Evolutionary conservation across 1,140 invertebrate species (phyloP), one percentile per base, ranked within the genome.

Genomic region (Drosophila ironensis): DNA sequence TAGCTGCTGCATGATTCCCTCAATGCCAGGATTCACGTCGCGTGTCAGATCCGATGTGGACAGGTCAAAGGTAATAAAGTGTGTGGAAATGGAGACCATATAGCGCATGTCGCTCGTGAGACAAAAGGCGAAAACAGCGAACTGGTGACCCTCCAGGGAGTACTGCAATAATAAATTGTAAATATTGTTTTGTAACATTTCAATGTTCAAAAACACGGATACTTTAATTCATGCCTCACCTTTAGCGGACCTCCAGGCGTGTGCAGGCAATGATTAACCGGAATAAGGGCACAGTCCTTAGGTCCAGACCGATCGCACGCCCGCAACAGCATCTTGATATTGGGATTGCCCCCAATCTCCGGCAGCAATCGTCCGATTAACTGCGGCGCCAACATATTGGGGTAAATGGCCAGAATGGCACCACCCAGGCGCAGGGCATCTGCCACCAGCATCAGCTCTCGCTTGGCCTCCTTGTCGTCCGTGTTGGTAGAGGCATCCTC

Each of bases 211-310:
- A n/a, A n/a, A n/a, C n/a, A n/a, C n/a, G n/a, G n/a, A n/a, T n/a
- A n/a, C n/a, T n/a, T n/a, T 2, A 33, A 12, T 0, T 4, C 1
- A 7, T 12, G 0, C 2, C 25, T 2, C 89, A 96, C 95, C 92
- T 99, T 99, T 0, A 99, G 91, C 0, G 98, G 98, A 24, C 98
- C 98, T 42, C 98, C 98, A 11, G 98, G 98, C 0, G 98, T 99
- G 86, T 99, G 98, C 44, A 99, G 91, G 87, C 97, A 99, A 90
- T 99, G 98, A 90, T 98, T 98, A 0, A 96, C 93, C 0, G 98
- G 98, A 42, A 99, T 92, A 6, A 99, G 91, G 11, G 97, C 95
- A 87, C 97, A 98, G 84, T 98, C 93, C 44, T 95, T 93, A 14
- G 96, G 94, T 0, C 98, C 98, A 80, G 95, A 93, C 11, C 92